Conservation (phyloP, 1,140 invertebrate species). For the Grapholita molesta region DNA sequence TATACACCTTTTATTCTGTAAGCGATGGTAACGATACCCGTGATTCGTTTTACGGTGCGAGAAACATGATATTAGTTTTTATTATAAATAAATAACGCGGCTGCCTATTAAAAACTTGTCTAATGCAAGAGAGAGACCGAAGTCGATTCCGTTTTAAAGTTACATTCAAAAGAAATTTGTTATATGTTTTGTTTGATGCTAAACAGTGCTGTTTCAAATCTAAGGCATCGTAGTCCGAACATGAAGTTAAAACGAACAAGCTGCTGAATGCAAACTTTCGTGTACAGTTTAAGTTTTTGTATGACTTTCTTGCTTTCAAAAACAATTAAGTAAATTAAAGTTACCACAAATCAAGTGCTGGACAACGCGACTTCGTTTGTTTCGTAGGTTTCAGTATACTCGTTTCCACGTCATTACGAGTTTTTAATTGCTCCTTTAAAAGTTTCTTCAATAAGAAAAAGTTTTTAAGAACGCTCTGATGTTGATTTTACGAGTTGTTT, state of each 20-base stretch:
- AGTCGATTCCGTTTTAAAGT: not conserved
- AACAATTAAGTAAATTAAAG: not conserved
- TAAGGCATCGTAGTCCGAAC: no score
- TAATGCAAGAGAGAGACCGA: not conserved
- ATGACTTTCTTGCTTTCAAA: not conserved
- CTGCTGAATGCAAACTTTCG: not conserved
- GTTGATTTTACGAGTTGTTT: no score
- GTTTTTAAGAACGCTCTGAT: not conserved
- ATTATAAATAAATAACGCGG: slow-evolving; percentile 10
- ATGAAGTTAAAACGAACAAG: not conserved
- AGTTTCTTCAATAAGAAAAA: not conserved
- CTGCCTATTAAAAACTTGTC: slow-evolving; percentile 6
- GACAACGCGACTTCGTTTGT: not conserved
- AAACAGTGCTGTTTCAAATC: no score
- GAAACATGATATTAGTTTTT: slow-evolving; percentile 15
- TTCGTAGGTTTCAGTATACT: not conserved
- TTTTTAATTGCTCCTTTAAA: not conserved
- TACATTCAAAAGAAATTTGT: not conserved
- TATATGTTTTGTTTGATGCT: not conserved
- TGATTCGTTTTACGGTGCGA: not conserved
- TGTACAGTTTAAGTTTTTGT: not conserved
- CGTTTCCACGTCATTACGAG: not conserved
- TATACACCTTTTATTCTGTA: not conserved
- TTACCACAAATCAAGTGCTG: not conserved
- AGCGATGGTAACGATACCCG: not conserved